These are phyloP conservation scores for Torymus tubicola DNA, from an alignment of 2,888 invertebrate genomes.

Conservation along the genomic window DNA sequence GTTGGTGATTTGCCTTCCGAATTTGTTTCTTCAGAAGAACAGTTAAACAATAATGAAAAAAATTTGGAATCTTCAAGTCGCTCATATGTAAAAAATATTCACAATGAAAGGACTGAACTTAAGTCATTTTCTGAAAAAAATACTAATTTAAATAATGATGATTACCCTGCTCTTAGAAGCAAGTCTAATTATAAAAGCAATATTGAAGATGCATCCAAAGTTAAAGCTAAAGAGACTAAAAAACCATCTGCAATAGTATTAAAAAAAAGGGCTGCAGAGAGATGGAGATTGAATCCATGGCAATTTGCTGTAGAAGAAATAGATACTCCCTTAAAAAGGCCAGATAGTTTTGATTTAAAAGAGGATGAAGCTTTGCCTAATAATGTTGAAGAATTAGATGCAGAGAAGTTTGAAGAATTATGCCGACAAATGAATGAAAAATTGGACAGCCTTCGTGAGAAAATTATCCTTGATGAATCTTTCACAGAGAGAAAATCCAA, in stretches of 20 bases:
- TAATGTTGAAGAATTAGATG: slow-evolving; percentile 36
- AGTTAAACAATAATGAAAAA: slow-evolving; percentile 5
- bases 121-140: not conserved
- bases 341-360: slow-evolving; percentile 11
- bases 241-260: slow-evolving; percentile 8
- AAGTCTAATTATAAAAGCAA: slow-evolving; percentile 10
- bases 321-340: not conserved
- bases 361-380: slow-evolving; percentile 36
- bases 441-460: slow-evolving; percentile 64
- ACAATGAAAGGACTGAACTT: slow-evolving; percentile 13
- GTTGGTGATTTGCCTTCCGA: not conserved
- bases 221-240: slow-evolving; percentile 8
- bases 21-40: slow-evolving; percentile 6
- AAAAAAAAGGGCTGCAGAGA: slow-evolving; percentile 25
- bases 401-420: slow-evolving; percentile 59
- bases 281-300: slow-evolving; percentile 42
- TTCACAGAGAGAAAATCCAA: slow-evolving; percentile 48
- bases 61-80: slow-evolving; percentile 11
- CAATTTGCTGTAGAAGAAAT: not conserved
- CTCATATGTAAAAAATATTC: slow-evolving; percentile 11
- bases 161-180: slow-evolving; percentile 20
- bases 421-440: slow-evolving; percentile 56
- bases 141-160: slow-evolving; percentile 6
- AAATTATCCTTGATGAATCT: slow-evolving; percentile 56
- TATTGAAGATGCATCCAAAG: not conserved